Percentiles rank a stretch among this genome's conserved stretches.
These are phyloP conservation scores for Alauda arvensis DNA, from an alignment of 2,797 vertebrate species.

Conservation along the genomic window DNA sequence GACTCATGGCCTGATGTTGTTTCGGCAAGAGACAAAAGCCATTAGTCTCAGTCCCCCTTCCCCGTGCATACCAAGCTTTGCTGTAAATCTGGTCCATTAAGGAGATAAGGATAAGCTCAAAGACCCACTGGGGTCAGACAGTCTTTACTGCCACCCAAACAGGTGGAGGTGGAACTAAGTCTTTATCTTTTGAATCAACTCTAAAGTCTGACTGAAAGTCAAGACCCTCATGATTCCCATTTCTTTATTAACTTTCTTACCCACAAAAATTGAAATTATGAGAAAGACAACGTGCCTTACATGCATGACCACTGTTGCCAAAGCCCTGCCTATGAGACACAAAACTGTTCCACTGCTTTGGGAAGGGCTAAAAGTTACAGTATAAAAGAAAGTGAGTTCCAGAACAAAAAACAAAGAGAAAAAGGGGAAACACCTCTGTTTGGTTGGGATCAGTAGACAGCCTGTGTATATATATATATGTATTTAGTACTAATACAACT, in stretches of 20 bases:
- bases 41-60: not conserved
- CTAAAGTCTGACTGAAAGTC: not conserved
- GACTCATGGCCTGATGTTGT: not conserved
- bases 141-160: not conserved
- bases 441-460: not conserved
- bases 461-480: too few relatives aligned
- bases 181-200: not conserved
- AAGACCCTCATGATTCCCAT: not conserved
- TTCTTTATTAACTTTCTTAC: not conserved
- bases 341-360: not conserved
- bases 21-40: not conserved
- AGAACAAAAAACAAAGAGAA: rapidly evolving
- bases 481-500: not conserved
- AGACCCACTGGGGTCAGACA: not conserved
- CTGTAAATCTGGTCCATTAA: not conserved
- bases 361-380: not conserved
- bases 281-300: not conserved
- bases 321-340: not conserved
- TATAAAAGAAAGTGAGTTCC: not conserved
- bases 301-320: not conserved
- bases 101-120: not conserved
- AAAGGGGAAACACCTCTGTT: not conserved
- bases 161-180: not conserved
- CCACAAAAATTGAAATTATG: not conserved
- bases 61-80: not conserved